These are phyloP conservation scores for Actinopyga echinites DNA, from an alignment of 53 echinoderm and acorn worm genomes.

Conservation along the genomic window DNA sequence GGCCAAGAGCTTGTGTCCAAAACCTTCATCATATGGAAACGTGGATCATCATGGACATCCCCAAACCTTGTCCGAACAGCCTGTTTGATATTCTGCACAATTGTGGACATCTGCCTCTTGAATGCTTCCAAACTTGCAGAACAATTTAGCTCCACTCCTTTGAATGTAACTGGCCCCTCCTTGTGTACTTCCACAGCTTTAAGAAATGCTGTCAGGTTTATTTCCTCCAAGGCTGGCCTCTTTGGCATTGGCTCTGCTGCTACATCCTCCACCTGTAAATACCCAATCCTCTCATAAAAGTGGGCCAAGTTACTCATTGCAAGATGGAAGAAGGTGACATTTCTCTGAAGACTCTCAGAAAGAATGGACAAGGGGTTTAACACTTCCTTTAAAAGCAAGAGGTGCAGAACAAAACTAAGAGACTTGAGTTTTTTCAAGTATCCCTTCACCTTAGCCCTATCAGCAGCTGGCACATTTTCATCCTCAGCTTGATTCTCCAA, in stretches of 20 bases:
- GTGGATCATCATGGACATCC: not conserved
- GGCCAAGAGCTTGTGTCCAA: not conserved
- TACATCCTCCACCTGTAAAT: not conserved
- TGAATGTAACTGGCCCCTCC: slow-evolving; percentile 4
- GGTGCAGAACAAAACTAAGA: slow-evolving; percentile 14
- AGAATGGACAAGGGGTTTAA: not conserved
- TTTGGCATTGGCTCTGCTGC: not conserved
- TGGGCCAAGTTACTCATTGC: not conserved
- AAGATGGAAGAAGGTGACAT: not conserved
- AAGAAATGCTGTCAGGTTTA: not conserved
- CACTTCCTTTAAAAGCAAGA: not conserved
- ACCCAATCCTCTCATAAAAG: not conserved
- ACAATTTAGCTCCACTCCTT: slow-evolving; percentile 2
- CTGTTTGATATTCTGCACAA: not conserved
- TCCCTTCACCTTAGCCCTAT: slow-evolving; percentile 39
- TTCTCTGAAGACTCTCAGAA: not conserved
- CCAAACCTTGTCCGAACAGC: slow-evolving; percentile 1
- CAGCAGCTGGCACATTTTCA: slow-evolving; percentile 12
- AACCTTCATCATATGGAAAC: not conserved
- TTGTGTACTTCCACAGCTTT: too few relatives aligned
- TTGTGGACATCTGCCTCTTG: not conserved
- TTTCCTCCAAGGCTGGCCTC: slow-evolving; percentile 18
- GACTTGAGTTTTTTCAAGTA: slow-evolving; percentile 23
- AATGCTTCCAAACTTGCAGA: not conserved
- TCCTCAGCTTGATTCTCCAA: slow-evolving; percentile 17